Base-by-base conservation (phyloP, 2,113 vertebrate genomes). In the Corydoras sp. region DNA sequence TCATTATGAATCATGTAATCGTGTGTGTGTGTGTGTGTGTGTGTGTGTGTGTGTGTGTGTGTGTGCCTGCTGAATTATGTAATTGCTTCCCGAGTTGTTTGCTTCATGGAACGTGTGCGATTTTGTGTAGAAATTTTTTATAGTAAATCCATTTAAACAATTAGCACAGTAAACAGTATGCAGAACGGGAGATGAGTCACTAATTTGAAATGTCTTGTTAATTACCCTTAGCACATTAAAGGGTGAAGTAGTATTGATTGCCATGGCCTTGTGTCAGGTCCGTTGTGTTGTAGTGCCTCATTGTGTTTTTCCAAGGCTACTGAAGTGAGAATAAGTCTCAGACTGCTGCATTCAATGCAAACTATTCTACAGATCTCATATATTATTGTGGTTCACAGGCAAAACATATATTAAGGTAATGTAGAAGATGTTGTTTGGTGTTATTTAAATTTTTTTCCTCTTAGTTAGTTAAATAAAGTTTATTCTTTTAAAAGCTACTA, bases 181-280 rank as follows among this genome's bases (percentile, higher is more conserved):
- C n/a, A 58, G 35, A 64, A 66, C 62, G 31, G 12, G 58, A 51
- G 53, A 43, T 50, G 65, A 18, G 60, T 64, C 15, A 35, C 70
- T 80, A 77, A 79, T 76, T 76, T 49, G 59, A 43, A 13, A 53
- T 68, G 64, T 73, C 68, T 78, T 58, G 71, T 77, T 80, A 76
- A 82, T 82, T 80, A 74, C 58, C 43, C 58, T 60, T 53, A 58
- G 62, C 58, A 51, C 65, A 76, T 71, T 74, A 76, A 77, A 69
- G 58, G 68, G 64, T 58, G 69, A 78, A 82, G 76, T 74, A 74
- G 55, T 78, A 80, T 82, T 69, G 74, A 80, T 80, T 67, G 50
- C 53, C 53, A 31, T 65, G 68, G 69, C 62, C 71, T 32, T 24
- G 35, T 54, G 50, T 48, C 14, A 51, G 30, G 60, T 65, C 68